A percentile compares a stretch with the other conserved stretches of the same genome.
Conservation (phyloP, 2,113 vertebrate genomes). For the Sardina pilchardus region DNA sequence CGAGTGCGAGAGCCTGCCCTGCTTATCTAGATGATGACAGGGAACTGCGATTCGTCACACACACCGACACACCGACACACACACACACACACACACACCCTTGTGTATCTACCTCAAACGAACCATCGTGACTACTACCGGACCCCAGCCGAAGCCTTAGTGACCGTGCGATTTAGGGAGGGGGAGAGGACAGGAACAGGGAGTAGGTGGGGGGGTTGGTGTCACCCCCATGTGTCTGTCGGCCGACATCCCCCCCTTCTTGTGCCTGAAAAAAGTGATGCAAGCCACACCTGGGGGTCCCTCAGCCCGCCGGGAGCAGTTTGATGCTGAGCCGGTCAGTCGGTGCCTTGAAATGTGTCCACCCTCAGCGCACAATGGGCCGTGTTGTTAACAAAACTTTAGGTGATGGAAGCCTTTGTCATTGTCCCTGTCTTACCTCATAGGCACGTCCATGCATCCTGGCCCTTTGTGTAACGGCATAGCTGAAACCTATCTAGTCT, state of each 20-base stretch:
- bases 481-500: conserved; percentile 67
- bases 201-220: conserved; percentile 62
- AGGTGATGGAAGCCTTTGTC: conserved; percentile 71
- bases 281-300: conserved; percentile 73
- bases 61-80: conserved; percentile 2
- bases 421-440: conserved; percentile 66
- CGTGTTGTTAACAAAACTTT: conserved; percentile 71
- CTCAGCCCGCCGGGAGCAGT: conserved; percentile 53
- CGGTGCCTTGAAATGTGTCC: conserved; percentile 65
- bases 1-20: conserved; percentile 55
- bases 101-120: neutral
- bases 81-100: neutral
- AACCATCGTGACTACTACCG: conserved; percentile 14
- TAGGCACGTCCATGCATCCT: conserved; percentile 63
- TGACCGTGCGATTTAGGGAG: conserved; percentile 37
- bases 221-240: conserved; percentile 60
- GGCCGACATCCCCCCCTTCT: conserved; percentile 63
- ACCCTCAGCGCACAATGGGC: conserved; percentile 62
- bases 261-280: conserved; percentile 66
- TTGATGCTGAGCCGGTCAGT: conserved; percentile 69
- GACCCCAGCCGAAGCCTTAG: conserved; percentile 68
- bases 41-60: conserved; percentile 72
- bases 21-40: conserved; percentile 77
- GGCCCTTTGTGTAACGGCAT: conserved; percentile 71
- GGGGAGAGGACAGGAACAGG: conserved; percentile 11